Percentiles rank a stretch among this genome's conserved stretches.
Conservation (phyloP, 1,140 invertebrate species). For the Hylaeus anthracinus region DNA sequence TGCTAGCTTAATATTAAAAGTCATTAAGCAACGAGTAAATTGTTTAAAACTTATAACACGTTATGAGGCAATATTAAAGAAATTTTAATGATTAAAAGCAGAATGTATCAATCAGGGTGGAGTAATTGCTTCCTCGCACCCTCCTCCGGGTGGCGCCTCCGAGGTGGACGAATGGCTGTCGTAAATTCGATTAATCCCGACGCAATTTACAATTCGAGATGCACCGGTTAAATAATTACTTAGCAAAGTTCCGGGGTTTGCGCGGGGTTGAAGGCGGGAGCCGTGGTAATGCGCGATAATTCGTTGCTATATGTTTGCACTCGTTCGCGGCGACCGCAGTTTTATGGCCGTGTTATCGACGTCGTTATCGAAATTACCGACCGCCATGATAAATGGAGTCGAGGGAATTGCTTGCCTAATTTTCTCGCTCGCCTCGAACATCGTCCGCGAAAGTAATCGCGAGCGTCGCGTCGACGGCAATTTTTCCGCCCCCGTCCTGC, state of each 20-base stretch:
- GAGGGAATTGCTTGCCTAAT: constrained; percentile 13
- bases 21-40: no score
- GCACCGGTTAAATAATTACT: constrained; percentile 55
- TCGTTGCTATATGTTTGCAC: constrained; percentile 27
- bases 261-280: constrained; percentile 6
- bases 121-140: no score
- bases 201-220: constrained; percentile 47
- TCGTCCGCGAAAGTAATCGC: neutral
- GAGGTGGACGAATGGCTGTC: constrained; percentile 38
- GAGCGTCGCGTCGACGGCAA: constrained; percentile 1
- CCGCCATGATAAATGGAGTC: constrained; percentile 39
- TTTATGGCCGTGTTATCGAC: constrained; percentile 38
- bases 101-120: no score
- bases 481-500: constrained; percentile 9
- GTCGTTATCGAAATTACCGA: constrained; percentile 42
- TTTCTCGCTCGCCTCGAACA: constrained; percentile 19
- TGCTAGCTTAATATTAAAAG: no score
- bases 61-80: no score
- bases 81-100: no score
- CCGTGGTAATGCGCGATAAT: constrained; percentile 44
- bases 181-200: constrained; percentile 47
- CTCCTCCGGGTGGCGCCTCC: no score
- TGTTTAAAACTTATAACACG: no score
- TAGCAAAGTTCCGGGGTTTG: constrained; percentile 38
- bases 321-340: constrained; percentile 12